Base-by-base conservation (phyloP, 2,888 invertebrate species). In the Plebejus anna region DNA sequence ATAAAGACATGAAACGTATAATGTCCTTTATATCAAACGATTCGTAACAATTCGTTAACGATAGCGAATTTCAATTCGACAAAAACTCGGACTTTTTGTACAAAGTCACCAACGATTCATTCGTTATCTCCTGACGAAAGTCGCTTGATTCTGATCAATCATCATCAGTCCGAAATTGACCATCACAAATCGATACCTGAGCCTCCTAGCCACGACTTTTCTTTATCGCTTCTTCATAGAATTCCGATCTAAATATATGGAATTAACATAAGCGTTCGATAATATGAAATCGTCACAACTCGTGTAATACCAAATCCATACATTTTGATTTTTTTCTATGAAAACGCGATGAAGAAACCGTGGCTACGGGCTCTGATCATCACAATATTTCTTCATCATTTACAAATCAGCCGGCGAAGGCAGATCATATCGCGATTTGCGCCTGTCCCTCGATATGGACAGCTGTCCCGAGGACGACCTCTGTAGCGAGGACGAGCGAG, bases 391-490 rank as follows among this genome's bases (percentile, higher is more conserved):
- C 51, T 4, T 4, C 51, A 51, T 16, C 76, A 78, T 82, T 88
- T 89, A 92, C 75, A 90, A 81, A 80, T 92, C 92, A 61, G 90
- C 87, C 70, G 90, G 91, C 70, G 94, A 94, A 61, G 88, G 84
- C 73, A 93, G 84, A 80, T 94, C 94, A 78, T 90, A 86, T 66
- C 92, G 84, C 2, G 94, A 94, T 76, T 90, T 86, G 22, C 94
- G 86, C 78, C 94, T 88, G 81, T 93, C 92, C 59, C 87, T 83
- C 76, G 88, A 82, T 38, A 86, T 86, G 3, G 90, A 89, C 71
- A 91, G 83, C 79, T 92, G 91, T 32, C 91, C 92, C 1, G 94
- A 94, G 13, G 90, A 88, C 1, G 94, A 94, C 36, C 94, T 86
- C 82, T 93, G 93, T 76, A 94, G 81, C 4, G 94, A 94, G 1